These are phyloP conservation scores for Tortricodes alternella DNA, from an alignment of 2,888 invertebrate genomes.

Conservation along the genomic window DNA sequence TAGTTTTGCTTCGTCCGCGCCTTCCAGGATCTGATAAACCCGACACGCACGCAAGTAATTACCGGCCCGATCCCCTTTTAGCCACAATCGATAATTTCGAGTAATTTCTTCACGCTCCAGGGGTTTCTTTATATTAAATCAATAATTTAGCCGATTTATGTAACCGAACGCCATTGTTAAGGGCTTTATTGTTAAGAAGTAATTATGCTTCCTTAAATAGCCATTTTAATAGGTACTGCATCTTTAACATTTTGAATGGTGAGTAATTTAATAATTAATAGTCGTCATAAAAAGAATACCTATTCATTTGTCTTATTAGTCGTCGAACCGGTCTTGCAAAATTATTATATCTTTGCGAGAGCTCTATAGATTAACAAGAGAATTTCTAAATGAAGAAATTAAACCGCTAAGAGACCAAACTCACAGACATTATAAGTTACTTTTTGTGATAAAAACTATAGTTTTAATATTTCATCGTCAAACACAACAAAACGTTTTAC, in stretches of 20 bases:
- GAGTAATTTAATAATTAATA: too few species aligned
- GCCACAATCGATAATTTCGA: slow-evolving; percentile 44
- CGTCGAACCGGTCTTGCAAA: too few species aligned
- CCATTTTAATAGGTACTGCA: too few species aligned
- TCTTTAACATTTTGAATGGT: too few species aligned
- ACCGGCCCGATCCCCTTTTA: slow-evolving; percentile 41
- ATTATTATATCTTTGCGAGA: too few species aligned
- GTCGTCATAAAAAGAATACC: neutral
- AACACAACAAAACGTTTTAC: neutral
- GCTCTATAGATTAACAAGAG: too few species aligned
- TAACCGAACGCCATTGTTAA: slow-evolving; percentile 11
- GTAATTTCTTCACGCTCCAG: slow-evolving; percentile 29
- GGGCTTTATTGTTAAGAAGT: slow-evolving; percentile 1
- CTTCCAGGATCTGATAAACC: slow-evolving; percentile 23
- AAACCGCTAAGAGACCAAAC: too few species aligned
- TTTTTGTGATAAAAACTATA: too few species aligned
- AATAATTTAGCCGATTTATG: slow-evolving; percentile 17
- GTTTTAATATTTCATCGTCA: neutral
- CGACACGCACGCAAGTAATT: slow-evolving; percentile 50
- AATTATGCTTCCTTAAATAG: slow-evolving; percentile 22
- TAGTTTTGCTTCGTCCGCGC: slow-evolving; percentile 32
- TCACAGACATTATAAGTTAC: too few species aligned
- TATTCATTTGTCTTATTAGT: too few species aligned
- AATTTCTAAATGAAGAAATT: too few species aligned
- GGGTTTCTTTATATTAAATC: slow-evolving; percentile 24